These are phyloP conservation scores for Eupithecia insigniata DNA, from an alignment of 2,888 invertebrate species.

Conservation along the genomic window DNA sequence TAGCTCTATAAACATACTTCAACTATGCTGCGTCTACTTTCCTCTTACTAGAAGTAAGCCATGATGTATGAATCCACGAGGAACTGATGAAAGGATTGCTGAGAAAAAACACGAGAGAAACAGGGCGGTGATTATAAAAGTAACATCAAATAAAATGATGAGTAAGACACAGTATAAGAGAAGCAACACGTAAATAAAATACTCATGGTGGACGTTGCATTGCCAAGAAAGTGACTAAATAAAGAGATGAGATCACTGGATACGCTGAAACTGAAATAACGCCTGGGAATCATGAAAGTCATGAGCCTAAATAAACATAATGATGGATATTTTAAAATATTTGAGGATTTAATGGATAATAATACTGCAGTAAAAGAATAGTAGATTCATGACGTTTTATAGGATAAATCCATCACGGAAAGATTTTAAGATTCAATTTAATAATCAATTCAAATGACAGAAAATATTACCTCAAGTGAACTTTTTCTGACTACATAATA, in stretches of 20 bases:
- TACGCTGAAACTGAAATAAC: slow-evolving; percentile 35
- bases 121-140: not conserved
- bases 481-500: not conserved
- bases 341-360: not conserved
- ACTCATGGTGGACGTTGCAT: slow-evolving; percentile 21
- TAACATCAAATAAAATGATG: slow-evolving; percentile 13
- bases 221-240: slow-evolving; percentile 38
- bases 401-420: not conserved
- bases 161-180: slow-evolving; percentile 15
- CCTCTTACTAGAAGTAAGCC: not conserved
- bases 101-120: not conserved
- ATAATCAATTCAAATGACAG: not conserved
- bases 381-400: not conserved
- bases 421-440: not conserved
- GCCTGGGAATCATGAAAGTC: slow-evolving; percentile 24
- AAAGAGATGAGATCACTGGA: slow-evolving; percentile 33
- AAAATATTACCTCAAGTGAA: not conserved
- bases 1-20: not conserved
- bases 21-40: not conserved
- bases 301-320: not conserved
- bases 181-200: slow-evolving; percentile 17
- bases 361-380: not conserved
- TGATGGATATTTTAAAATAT: not conserved
- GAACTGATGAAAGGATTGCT: not conserved
- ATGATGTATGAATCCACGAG: not conserved